A percentile compares a stretch with the other conserved stretches of the same genome.
Conservation (phyloP, 37 sponge, comb jelly and placozoan genomes). For the Crambe crambe region DNA sequence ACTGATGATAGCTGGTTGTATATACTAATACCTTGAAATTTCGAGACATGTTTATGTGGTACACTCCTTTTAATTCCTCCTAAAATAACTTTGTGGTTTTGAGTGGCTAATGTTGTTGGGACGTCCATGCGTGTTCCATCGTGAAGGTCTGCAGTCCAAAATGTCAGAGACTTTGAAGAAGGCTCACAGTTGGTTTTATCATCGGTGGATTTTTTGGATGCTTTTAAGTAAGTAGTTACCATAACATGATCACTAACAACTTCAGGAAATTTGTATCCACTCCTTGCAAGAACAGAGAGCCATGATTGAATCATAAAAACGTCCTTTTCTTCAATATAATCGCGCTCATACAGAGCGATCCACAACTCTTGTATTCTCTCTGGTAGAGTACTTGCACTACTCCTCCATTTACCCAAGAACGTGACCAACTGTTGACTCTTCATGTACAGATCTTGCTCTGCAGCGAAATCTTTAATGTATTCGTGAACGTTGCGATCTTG, state of each 20-base stretch:
- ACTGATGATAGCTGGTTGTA: slow-evolving; percentile 14
- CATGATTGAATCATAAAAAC: slow-evolving; percentile 39
- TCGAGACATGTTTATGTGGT: slow-evolving; percentile 14
- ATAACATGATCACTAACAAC: neutral
- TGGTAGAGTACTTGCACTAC: slow-evolving; percentile 20
- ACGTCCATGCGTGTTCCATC: slow-evolving; percentile 41
- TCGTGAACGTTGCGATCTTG: slow-evolving; percentile 54
- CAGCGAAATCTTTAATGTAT: slow-evolving; percentile 38
- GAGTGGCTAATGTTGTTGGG: slow-evolving; percentile 16
- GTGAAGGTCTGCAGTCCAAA: slow-evolving; percentile 42
- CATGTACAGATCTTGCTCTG: slow-evolving; percentile 55
- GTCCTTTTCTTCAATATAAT: slow-evolving; percentile 38
- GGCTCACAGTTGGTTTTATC: slow-evolving; percentile 7
- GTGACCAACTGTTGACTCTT: slow-evolving; percentile 38
- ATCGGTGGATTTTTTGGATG: neutral
- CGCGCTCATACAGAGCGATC: slow-evolving; percentile 45
- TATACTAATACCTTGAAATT: slow-evolving; percentile 24
- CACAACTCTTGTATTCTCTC: slow-evolving; percentile 43
- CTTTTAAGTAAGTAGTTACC: neutral
- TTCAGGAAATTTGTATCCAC: slow-evolving; percentile 36
- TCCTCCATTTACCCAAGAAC: slow-evolving; percentile 40
- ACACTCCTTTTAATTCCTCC: neutral
- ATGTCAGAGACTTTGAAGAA: slow-evolving; percentile 24
- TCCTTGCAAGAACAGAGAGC: slow-evolving; percentile 19
- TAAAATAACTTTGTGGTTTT: slow-evolving; percentile 36